A percentile compares a stretch with the other conserved stretches of the same genome.
These are phyloP conservation scores for Cataglyphis livida DNA, from an alignment of 2,888 invertebrate genomes.

Conservation along the genomic window DNA sequence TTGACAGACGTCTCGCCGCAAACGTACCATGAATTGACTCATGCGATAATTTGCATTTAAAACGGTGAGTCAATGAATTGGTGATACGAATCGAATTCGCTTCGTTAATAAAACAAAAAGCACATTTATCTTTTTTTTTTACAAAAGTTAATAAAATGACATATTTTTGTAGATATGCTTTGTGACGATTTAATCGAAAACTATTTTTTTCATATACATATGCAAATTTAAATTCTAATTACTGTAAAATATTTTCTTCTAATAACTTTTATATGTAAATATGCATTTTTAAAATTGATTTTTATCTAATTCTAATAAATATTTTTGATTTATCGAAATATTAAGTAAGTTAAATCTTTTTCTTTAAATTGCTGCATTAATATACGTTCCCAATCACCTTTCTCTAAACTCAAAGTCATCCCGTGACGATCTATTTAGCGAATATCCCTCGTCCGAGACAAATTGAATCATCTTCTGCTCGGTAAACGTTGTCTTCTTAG, in stretches of 20 bases:
- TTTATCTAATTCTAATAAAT: neutral
- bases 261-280: neutral
- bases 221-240: neutral
- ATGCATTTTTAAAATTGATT: neutral
- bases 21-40: conserved; percentile 56
- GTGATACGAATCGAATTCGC: neutral
- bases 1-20: conserved; percentile 72
- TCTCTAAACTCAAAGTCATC: conserved; percentile 18
- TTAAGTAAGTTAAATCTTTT: neutral
- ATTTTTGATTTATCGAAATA: neutral
- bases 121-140: neutral
- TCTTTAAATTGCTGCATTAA: neutral
- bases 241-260: neutral
- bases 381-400: neutral
- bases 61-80: conserved; percentile 22
- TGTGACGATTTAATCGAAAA: neutral
- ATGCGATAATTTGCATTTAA: conserved; percentile 36
- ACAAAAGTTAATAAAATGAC: neutral
- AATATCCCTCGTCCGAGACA: conserved; percentile 59
- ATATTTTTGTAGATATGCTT: neutral
- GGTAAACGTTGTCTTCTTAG: conserved; percentile 40
- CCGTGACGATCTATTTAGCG: conserved; percentile 53
- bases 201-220: neutral
- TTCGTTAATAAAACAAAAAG: neutral
- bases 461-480: conserved; percentile 57